Evolutionary conservation across 2,888 invertebrate species (phyloP).

Genomic region (Vanessa cardui): DNA sequence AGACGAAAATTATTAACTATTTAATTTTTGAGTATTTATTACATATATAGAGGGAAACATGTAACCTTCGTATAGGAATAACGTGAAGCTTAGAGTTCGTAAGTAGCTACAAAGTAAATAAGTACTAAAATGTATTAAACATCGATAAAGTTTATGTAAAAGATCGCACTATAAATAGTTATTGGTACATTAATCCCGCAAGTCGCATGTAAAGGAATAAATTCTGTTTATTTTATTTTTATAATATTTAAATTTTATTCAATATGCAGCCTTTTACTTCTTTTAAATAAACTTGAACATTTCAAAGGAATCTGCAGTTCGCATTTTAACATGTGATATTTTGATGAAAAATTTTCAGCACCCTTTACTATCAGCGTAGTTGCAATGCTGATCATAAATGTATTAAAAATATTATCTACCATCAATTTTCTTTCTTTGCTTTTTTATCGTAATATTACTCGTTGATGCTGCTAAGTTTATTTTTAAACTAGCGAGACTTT

Average conservation of each 20-base stretch:
- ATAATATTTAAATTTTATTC: conserved; percentile 16
- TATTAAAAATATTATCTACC: conserved; percentile 11
- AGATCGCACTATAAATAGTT: background rate
- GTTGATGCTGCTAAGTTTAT: background rate
- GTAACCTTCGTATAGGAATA: no score
- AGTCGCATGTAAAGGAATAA: background rate
- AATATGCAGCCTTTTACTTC: conserved; percentile 15
- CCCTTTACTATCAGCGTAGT: conserved; percentile 8
- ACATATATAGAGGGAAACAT: no score
- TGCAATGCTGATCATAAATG: conserved; percentile 28
- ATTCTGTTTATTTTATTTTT: conserved; percentile 5
- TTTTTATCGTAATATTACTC: background rate
- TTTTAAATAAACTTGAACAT: conserved; percentile 23
- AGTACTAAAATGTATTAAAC: no score
- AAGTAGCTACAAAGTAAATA: no score
- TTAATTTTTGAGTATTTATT: no score
- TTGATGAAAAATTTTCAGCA: conserved; percentile 29
- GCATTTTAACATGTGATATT: conserved; percentile 27
- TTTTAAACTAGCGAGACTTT: conserved; percentile 6
- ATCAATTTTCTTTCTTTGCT: background rate
- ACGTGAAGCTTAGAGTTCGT: no score
- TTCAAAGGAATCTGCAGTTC: conserved; percentile 14
- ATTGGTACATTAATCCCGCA: background rate
- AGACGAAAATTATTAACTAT: no score
- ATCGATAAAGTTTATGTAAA: background rate